Percentiles rank a stretch among this genome's conserved stretches.
Evolutionary conservation across 2,888 invertebrate species (phyloP).

Genomic region (Agrilus mali): DNA sequence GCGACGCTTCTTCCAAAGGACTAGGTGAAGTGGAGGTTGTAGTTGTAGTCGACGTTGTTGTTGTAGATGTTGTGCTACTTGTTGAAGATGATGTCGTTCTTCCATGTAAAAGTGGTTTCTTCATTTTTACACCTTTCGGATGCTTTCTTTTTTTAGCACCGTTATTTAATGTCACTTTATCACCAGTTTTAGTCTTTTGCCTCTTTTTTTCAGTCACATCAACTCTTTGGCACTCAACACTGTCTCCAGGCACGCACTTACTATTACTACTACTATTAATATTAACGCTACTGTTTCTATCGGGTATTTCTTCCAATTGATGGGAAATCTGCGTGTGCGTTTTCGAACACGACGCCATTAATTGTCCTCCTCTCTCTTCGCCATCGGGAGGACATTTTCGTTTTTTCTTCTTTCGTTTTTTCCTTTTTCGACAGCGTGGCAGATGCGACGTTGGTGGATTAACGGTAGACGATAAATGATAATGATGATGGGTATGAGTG

Average conservation of each 20-base stretch:
- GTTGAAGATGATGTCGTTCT: slow-evolving; percentile 25
- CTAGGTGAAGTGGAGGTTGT: slow-evolving; percentile 33
- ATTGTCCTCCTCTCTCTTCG: slow-evolving; percentile 31
- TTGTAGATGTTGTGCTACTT: slow-evolving; percentile 35
- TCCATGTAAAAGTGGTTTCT: slow-evolving; percentile 21
- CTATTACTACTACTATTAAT: slow-evolving; percentile 13
- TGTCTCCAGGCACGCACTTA: slow-evolving; percentile 19
- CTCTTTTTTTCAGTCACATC: slow-evolving; percentile 25
- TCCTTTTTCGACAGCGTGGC: slow-evolving; percentile 37
- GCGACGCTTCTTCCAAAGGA: slow-evolving; percentile 30
- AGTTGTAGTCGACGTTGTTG: slow-evolving; percentile 38
- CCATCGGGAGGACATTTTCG: slow-evolving; percentile 26
- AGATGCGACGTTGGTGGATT: slow-evolving; percentile 26
- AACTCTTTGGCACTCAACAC: slow-evolving; percentile 33
- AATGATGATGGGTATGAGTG: slow-evolving; percentile 8
- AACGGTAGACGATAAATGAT: slow-evolving; percentile 16
- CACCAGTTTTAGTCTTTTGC: slow-evolving; percentile 35
- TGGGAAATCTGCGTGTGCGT: slow-evolving; percentile 13
- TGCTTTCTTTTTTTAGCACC: slow-evolving; percentile 39
- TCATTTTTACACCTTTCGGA: slow-evolving; percentile 34
- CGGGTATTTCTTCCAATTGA: slow-evolving; percentile 4
- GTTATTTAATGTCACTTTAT: slow-evolving; percentile 34
- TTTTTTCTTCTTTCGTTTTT: slow-evolving; percentile 39
- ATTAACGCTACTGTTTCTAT: slow-evolving; percentile 10
- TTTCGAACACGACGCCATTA: slow-evolving; percentile 22